A percentile compares a stretch with the other conserved stretches of the same genome.
These are phyloP conservation scores for Pseudopleuronectes americanus DNA, from an alignment of 2,797 vertebrate genomes.

Conservation along the genomic window DNA sequence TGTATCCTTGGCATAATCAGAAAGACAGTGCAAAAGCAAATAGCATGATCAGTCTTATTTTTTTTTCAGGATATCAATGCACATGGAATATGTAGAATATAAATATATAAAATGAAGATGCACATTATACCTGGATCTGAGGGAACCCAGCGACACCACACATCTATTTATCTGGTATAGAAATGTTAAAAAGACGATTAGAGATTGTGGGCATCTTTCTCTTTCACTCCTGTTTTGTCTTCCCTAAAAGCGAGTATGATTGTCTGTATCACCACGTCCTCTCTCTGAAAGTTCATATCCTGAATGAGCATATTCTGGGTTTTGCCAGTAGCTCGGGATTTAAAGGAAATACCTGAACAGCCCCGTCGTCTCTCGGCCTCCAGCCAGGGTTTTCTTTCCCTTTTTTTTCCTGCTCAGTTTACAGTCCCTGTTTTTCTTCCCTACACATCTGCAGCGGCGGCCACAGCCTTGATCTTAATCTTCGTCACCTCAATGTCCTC, in stretches of 20 bases:
- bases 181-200: conserved; percentile 49
- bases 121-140: conserved; percentile 63
- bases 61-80: conserved; percentile 54
- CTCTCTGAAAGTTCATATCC: conserved; percentile 53
- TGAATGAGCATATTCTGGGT: conserved; percentile 51
- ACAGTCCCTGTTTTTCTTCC: conserved; percentile 12
- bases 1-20: conserved; percentile 83
- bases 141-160: conserved; percentile 52
- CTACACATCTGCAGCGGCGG: conserved; percentile 68
- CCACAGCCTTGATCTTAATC: conserved; percentile 65
- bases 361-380: conserved; percentile 42
- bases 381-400: conserved; percentile 37
- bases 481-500: conserved; percentile 62
- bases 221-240: conserved; percentile 29
- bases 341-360: conserved; percentile 45
- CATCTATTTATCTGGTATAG: conserved; percentile 46
- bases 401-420: conserved; percentile 5
- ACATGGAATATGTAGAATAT: conserved; percentile 52
- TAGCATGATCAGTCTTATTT: conserved; percentile 65
- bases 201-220: conserved; percentile 32
- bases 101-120: conserved; percentile 65
- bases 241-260: conserved; percentile 56
- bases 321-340: conserved; percentile 42
- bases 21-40: conserved; percentile 81
- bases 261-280: conserved; percentile 53